A percentile compares a stretch with the other conserved stretches of the same genome.
Conservation (phyloP, 2,113 vertebrate genomes). For the Sclerurus mexicanus region DNA sequence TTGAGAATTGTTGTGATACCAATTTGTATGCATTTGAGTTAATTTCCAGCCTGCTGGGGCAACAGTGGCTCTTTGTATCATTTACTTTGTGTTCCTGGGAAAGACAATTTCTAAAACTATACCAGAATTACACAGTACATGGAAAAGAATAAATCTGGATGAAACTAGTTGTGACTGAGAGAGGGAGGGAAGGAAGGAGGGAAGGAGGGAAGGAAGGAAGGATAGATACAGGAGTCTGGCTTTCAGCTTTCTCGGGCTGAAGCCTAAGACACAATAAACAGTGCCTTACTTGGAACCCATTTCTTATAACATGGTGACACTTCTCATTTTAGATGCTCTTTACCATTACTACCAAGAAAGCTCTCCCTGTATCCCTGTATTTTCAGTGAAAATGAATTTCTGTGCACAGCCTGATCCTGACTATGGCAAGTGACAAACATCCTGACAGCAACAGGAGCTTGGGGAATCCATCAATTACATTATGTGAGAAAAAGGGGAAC, state of each 20-base stretch:
- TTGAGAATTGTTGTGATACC: background rate
- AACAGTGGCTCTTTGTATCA: background rate
- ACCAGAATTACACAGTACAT: background rate
- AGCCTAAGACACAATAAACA: background rate
- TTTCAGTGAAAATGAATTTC: background rate
- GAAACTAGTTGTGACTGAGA: background rate
- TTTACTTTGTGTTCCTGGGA: background rate
- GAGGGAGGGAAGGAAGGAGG: too few relatives aligned
- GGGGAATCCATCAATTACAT: background rate
- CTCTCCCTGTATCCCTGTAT: background rate
- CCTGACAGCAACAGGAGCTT: background rate
- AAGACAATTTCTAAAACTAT: background rate
- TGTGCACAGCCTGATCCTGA: background rate
- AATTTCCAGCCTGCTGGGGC: background rate
- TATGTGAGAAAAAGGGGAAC: background rate
- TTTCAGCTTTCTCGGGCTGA: background rate
- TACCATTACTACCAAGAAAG: background rate
- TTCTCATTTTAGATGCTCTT: background rate
- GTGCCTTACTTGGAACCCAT: background rate
- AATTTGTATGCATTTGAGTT: background rate
- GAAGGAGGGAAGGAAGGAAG: background rate
- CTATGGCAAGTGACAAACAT: background rate
- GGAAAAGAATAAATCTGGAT: background rate
- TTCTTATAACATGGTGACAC: background rate
- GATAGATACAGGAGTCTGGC: background rate